Base-by-base conservation (phyloP, 1,140 invertebrate species). In the Aphidius gifuensis region DNA sequence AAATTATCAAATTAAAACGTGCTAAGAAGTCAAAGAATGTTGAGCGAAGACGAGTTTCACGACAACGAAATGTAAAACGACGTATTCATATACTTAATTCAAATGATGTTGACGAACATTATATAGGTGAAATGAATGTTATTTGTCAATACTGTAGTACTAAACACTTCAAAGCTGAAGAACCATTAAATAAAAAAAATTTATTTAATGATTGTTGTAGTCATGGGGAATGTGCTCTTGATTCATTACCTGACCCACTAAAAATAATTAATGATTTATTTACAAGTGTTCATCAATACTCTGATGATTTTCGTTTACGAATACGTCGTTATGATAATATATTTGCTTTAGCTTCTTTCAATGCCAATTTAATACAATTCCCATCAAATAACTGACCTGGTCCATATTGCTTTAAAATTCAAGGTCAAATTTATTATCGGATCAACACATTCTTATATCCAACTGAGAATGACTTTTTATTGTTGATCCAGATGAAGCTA, bases 161-260 rank as follows among this genome's bases (percentile, higher is more conserved):
- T 54, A n/a, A 38, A 44, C 60, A 61, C 53, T 61, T 61, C 32
- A 16, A 16, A 45, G 21, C 50, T 5, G 60, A 61, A 45, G n/a
- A 53, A 61, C 23, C 53, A 39, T 8, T n/a, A 21, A 16, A 44
- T 7, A 43, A 32, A 11, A 16, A 45, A 11, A 45, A n/a, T n/a
- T 49, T 3, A 49, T 49, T 49, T 16, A 49, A 49, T n/a, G 47
- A 49, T 49, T 49, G 47, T 16, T 7, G 47, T 16, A 49, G n/a
- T n/a, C 47, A 49, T 49, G 47, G 47, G 6, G 9, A 49, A 49
- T 9, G 11, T 9, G 47, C 47, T 49, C 47, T 49, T 9, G 2
- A 2, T 49, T 3, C 47, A n/a, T 16, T 49, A 49, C 47, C 47
- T 1, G 47, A 49, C 5, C 47, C 7, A n/a, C 2, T 3, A 5